Conservation (phyloP, 2,888 invertebrate genomes). For the Acanthosepion lycidas region DNA sequence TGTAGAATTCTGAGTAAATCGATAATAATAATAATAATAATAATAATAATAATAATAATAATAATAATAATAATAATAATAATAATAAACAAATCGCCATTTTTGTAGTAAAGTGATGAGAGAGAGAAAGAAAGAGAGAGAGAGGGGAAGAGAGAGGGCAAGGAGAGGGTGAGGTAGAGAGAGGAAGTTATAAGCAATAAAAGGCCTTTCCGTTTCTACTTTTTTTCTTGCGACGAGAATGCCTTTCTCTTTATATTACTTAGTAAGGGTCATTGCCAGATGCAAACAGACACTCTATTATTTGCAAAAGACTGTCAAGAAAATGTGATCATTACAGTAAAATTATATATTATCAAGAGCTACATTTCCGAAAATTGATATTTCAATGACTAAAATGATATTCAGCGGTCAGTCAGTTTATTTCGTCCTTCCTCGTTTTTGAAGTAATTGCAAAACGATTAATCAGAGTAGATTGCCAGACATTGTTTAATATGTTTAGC, state of each 20-base stretch:
- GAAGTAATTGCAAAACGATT: conserved; percentile 3
- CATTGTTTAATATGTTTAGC: not conserved
- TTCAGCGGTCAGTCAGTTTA: not conserved
- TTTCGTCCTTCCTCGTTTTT: not conserved
- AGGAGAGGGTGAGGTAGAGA: not conserved
- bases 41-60: too few relatives aligned
- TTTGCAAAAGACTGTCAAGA: conserved; percentile 16
- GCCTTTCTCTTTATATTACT: not conserved
- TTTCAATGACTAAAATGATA: conserved; percentile 14
- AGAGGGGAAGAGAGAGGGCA: not conserved
- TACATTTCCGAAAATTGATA: conserved; percentile 4
- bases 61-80: too few relatives aligned
- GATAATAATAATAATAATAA: too few relatives aligned
- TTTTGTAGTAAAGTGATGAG: too few relatives aligned
- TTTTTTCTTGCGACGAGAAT: too few relatives aligned
- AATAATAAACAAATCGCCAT: too few relatives aligned
- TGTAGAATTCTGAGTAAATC: too few relatives aligned
- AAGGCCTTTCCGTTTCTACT: too few relatives aligned
- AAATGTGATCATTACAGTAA: conserved; percentile 18
- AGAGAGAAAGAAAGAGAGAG: not conserved
- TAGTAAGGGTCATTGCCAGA: not conserved
- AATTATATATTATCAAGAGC: not conserved
- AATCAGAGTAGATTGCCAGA: not conserved
- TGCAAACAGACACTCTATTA: not conserved
- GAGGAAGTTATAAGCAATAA: too few relatives aligned